Percentiles rank a stretch among this genome's conserved stretches.
Evolutionary conservation across 2,888 invertebrate species (phyloP).

Genomic region (Polydrusus cervinus): DNA sequence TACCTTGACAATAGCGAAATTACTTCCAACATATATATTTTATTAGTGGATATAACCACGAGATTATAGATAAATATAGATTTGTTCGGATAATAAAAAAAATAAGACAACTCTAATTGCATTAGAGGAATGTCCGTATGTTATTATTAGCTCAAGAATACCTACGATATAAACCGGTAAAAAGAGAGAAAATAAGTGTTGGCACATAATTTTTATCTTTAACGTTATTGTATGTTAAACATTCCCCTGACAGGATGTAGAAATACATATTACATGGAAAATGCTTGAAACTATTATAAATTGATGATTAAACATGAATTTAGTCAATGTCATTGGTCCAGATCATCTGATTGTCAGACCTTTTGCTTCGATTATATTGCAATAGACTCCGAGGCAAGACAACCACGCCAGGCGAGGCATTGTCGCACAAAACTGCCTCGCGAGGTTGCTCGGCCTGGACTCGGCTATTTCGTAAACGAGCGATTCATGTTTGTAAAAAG

Average conservation of each 20-base stretch:
- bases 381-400: no score
- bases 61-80: conserved; percentile 18
- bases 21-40: neutral
- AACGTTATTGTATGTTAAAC: conserved; percentile 41
- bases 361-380: no score
- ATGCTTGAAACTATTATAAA: no score
- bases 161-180: conserved; percentile 32
- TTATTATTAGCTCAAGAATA: conserved; percentile 44
- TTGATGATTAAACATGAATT: no score
- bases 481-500: no score
- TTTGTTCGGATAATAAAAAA: conserved; percentile 30
- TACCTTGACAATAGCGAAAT: no score
- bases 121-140: conserved; percentile 35
- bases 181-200: conserved; percentile 38
- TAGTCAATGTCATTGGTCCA: no score
- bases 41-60: conserved; percentile 18
- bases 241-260: conserved; percentile 39
- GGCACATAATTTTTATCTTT: conserved; percentile 32
- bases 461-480: no score
- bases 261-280: conserved; percentile 37
- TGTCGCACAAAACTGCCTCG: no score
- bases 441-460: no score
- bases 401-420: no score
- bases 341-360: no score
- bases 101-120: conserved; percentile 21